Evolutionary conservation across 2,113 vertebrate genomes (phyloP).

Genomic region (Eonycteris spelaea): DNA sequence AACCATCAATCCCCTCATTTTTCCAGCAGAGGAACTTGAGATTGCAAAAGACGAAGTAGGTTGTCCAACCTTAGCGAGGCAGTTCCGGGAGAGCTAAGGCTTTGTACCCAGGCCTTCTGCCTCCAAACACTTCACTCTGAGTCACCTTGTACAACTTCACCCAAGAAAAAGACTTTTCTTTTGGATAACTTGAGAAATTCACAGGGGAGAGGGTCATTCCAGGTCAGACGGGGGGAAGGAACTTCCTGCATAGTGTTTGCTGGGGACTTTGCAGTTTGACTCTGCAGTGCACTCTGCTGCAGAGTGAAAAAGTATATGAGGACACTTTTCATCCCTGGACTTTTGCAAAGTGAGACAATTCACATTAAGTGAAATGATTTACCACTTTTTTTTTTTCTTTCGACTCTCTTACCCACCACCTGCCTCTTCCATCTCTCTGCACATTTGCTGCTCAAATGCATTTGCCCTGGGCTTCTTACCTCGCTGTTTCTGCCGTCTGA

Average conservation of each 20-base stretch:
- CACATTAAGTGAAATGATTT: neutral
- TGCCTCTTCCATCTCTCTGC: neutral
- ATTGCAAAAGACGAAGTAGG: neutral
- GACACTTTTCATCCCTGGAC: neutral
- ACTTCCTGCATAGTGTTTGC: rapidly evolving
- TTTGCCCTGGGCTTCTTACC: neutral
- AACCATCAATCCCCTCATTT: neutral
- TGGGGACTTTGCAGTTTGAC: neutral
- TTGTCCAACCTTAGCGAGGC: neutral
- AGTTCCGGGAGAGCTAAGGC: neutral
- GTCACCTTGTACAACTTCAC: neutral
- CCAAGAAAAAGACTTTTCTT: neutral
- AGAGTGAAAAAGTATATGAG: neutral
- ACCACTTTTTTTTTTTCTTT: neutral
- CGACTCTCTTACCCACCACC: neutral
- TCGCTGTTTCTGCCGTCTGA: neutral
- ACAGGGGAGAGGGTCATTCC: neutral
- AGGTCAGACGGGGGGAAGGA: neutral
- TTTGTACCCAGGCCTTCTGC: neutral
- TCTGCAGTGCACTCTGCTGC: neutral
- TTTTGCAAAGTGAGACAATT: neutral
- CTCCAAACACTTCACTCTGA: neutral
- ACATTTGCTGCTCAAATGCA: neutral
- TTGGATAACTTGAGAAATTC: neutral
- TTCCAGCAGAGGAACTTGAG: neutral